Base-by-base conservation (phyloP, 2,888 invertebrate species). In the Drosophila seclusa region DNA sequence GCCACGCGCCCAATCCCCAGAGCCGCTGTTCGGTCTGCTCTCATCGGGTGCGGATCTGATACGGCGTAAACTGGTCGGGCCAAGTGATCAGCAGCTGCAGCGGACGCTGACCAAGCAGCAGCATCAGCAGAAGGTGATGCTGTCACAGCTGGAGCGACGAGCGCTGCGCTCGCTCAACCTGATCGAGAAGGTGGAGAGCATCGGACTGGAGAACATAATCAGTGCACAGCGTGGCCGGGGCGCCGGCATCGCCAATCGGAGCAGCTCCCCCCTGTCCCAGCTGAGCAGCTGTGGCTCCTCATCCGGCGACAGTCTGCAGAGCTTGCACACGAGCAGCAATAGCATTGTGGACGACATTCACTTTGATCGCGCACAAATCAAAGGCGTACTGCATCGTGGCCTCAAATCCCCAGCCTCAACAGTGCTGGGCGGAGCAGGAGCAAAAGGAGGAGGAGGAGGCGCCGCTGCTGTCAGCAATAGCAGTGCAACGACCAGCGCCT, bases 211-310 rank as follows among this genome's bases (percentile, higher is more conserved):
- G 61, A 95, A 95, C 77, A 94, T 96, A 50, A 95, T 96, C 93
- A 95, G 95, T 29, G 93, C 94, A 7, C 94, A 95, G 21, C 94
- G 93, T 36, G 93, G 94, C 6, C 94, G 95, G 10, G 94, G 95
- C 18, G 95, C 91, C 34, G 93, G 92, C 31, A 92, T 93, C 48
- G 92, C 92, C 93, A 94, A 95, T 95, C 94, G 95, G 8, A 94
- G 96, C 68, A 84, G 90, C 21, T 97, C 97, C 90, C 97, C 97
- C 2, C 96, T 97, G 96, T 95, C 96, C 76, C 97, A 97, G 93
- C 92, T 97, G 59, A 96, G 96, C 68, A 71, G 71, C 59, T 96
- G 96, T 45, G 24, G 24, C 4, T 45, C 45, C 55, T 50, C 27
- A 29, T 55, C 69, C 34, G 96, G 96, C 87, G 78, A 73, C 4